phyloP scores from a whole-genome alignment of 2,888 invertebrate genomes.

The Abrostola triplasia region DNA sequence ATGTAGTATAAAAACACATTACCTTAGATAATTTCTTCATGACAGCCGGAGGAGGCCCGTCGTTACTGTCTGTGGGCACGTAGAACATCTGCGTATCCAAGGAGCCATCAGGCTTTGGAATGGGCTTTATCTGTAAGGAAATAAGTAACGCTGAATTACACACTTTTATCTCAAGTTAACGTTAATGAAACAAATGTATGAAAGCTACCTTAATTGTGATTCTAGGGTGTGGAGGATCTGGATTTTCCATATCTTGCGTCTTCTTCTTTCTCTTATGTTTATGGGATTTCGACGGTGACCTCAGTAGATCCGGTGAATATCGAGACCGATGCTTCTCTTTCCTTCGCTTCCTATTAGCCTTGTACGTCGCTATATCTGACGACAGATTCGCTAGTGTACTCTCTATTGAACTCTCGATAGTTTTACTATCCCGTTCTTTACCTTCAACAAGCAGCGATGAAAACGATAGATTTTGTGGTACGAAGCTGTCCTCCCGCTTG shows the following conservation, averaged over 20 bases:
- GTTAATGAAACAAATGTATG: not conserved
- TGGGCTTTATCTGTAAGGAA: conserved; percentile 90
- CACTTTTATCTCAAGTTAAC: not conserved
- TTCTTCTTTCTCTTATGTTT: conserved; percentile 95
- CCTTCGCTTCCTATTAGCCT: conserved; percentile 91
- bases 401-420: conserved; percentile 84
- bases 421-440: conserved; percentile 81
- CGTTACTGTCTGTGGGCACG: conserved; percentile 91
- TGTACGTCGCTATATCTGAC: conserved; percentile 86
- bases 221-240: conserved; percentile 90
- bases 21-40: conserved; percentile 81
- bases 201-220: conserved; percentile 92
- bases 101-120: conserved; percentile 93
- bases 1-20: conserved; percentile 12
- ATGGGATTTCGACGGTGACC: conserved; percentile 91
- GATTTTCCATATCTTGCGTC: conserved; percentile 90
- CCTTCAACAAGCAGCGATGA: conserved; percentile 81
- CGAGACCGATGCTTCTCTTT: conserved; percentile 93
- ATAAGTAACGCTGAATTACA: not conserved
- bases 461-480: conserved; percentile 82
- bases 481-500: conserved; percentile 68
- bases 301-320: conserved; percentile 91
- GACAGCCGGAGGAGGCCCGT: conserved; percentile 83
- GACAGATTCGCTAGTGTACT: conserved; percentile 83
- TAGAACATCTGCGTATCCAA: conserved; percentile 93